A percentile compares a stretch with the other conserved stretches of the same genome.
Conservation (phyloP, 2,888 invertebrate genomes). For the Germaria angustata region DNA sequence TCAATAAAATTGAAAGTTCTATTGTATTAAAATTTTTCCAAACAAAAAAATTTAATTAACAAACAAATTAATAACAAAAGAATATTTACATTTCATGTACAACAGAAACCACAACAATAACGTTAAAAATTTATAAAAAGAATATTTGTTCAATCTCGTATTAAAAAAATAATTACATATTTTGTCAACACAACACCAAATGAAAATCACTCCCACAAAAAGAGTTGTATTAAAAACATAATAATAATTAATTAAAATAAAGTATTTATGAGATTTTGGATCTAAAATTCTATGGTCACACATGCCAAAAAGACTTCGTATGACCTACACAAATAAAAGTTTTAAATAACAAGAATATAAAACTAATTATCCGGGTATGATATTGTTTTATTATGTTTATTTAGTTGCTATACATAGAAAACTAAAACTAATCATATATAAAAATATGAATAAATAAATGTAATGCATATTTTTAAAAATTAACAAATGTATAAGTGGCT, state of each 20-base stretch:
- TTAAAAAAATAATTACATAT: slow-evolving; percentile 48
- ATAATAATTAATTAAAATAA: neutral
- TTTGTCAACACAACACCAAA: slow-evolving; percentile 43
- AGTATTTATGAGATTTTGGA: neutral
- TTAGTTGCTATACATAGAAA: no score
- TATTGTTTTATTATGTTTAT: no score
- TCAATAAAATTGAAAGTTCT: slow-evolving; percentile 61
- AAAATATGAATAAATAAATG: no score
- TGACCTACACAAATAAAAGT: neutral
- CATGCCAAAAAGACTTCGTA: neutral
- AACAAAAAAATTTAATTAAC: slow-evolving; percentile 3
- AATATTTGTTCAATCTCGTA: slow-evolving; percentile 33
- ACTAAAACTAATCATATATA: no score
- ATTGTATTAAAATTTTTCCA: slow-evolving; percentile 55
- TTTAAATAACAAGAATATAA: neutral
- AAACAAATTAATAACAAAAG: slow-evolving; percentile 21
- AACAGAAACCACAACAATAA: slow-evolving; percentile 14
- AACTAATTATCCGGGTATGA: no score
- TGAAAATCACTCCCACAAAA: slow-evolving; percentile 9
- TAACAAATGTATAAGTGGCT: no score
- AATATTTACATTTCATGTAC: slow-evolving; percentile 42
- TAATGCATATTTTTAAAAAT: no score
- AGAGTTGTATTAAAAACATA: slow-evolving; percentile 1
- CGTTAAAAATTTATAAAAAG: neutral
- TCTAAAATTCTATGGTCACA: neutral